Conservation (phyloP, 1,140 invertebrate genomes). For the Paralvinella palmiformis region DNA sequence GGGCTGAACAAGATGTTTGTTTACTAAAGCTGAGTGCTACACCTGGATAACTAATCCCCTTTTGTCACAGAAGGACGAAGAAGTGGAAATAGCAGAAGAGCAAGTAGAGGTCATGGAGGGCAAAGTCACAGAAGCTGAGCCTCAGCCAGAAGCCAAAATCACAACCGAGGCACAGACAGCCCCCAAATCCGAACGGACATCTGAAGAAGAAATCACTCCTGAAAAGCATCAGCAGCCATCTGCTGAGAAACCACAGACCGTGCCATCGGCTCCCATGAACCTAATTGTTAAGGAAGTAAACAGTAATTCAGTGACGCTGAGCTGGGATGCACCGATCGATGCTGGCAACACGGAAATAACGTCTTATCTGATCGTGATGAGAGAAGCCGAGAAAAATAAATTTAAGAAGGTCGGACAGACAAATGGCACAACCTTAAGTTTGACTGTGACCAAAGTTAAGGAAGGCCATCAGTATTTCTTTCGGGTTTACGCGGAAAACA, state of each 20-base stretch:
- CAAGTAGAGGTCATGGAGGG: neutral
- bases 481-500: conserved; percentile 91
- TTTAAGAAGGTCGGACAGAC: conserved; percentile 18
- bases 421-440: conserved; percentile 10
- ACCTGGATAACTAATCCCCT: no score
- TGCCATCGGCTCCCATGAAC: conserved; percentile 78
- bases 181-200: neutral
- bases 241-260: conserved; percentile 4
- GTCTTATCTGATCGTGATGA: conserved; percentile 12
- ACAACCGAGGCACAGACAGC: conserved; percentile 2
- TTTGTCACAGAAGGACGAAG: conserved; percentile 2
- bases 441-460: conserved; percentile 17
- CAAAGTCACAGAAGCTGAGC: neutral
- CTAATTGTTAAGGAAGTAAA: conserved; percentile 87
- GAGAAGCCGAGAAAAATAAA: conserved; percentile 9
- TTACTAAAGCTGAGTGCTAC: no score
- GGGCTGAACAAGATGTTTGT: no score
- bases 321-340: conserved; percentile 84
- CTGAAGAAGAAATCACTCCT: neutral
- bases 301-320: conserved; percentile 78
- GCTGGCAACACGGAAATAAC: conserved; percentile 75
- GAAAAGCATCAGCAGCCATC: no score
- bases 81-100: neutral
- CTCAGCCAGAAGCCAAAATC: neutral
- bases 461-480: conserved; percentile 82